These are phyloP conservation scores for Lithobius niger DNA, from an alignment of 1,140 invertebrate genomes.

Conservation along the genomic window DNA sequence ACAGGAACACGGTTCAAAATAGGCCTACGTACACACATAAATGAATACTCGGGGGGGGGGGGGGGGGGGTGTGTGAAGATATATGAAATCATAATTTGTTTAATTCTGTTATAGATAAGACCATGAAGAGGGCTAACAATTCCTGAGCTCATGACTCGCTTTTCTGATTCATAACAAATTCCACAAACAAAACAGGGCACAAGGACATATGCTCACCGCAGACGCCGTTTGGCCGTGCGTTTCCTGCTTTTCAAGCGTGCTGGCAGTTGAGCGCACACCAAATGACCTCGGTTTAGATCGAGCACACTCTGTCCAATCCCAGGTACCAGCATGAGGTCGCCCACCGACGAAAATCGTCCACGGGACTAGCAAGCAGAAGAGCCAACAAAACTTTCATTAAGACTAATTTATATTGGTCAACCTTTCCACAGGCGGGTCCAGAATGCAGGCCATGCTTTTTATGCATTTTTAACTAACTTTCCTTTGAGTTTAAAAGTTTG, in stretches of 20 bases:
- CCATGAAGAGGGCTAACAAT: neutral
- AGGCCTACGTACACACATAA: too few species aligned
- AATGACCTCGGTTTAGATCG: slow-evolving; percentile 27
- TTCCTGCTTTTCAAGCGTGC: neutral
- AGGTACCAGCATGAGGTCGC: slow-evolving; percentile 29
- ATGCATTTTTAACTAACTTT: too few species aligned
- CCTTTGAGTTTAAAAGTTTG: too few species aligned
- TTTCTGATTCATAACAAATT: neutral
- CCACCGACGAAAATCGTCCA: slow-evolving; percentile 29
- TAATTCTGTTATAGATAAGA: neutral
- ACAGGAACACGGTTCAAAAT: too few species aligned
- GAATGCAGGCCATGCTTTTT: too few species aligned
- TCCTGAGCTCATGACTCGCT: neutral
- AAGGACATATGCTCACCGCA: neutral
- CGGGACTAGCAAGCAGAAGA: slow-evolving; percentile 24
- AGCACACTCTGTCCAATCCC: slow-evolving; percentile 31
- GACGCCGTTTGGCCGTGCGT: neutral
- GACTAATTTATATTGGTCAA: slow-evolving; percentile 4
- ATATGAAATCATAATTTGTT: too few species aligned
- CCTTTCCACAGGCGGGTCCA: too few species aligned
- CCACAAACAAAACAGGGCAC: neutral
- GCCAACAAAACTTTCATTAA: slow-evolving; percentile 1
- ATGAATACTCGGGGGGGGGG: too few species aligned
- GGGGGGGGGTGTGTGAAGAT: too few species aligned
- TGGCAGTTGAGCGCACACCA: slow-evolving; percentile 24